These are phyloP conservation scores for Scaptomyza montana DNA, from an alignment of 1,140 invertebrate genomes.

Conservation along the genomic window DNA sequence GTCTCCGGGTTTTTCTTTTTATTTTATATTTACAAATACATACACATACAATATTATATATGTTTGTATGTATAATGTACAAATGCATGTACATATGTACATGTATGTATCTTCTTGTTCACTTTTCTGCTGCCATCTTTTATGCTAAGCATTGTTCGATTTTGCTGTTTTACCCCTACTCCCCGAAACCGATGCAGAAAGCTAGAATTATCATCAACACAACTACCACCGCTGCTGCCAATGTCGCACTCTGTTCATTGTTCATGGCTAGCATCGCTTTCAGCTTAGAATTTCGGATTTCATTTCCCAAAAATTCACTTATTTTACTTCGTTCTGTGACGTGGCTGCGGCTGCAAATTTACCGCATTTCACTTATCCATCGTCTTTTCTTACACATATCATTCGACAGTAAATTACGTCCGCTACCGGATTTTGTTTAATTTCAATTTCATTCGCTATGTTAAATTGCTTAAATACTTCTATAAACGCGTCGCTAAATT, in stretches of 20 bases:
- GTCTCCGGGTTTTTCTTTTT: constrained; percentile 6
- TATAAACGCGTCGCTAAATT: constrained; percentile 70
- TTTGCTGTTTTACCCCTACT: constrained; percentile 43
- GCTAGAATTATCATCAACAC: constrained; percentile 60
- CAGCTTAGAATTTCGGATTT: constrained; percentile 56
- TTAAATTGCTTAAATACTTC: constrained; percentile 51
- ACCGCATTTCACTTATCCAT: constrained; percentile 58
- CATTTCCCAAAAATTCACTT: constrained; percentile 47
- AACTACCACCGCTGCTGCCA: constrained; percentile 35
- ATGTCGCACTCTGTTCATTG: constrained; percentile 34
- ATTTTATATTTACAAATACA: constrained; percentile 3
- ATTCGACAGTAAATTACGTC: constrained; percentile 28
- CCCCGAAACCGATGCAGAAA: constrained; percentile 54
- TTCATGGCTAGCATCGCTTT: constrained; percentile 31
- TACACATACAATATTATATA: constrained; percentile 4
- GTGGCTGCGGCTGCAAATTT: constrained; percentile 76
- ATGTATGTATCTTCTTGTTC: constrained; percentile 62
- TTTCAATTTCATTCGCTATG: constrained; percentile 44
- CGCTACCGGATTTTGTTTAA: constrained; percentile 66
- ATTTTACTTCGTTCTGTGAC: constrained; percentile 61
- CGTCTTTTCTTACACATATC: constrained; percentile 31
- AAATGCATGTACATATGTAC: constrained; percentile 42
- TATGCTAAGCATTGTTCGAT: constrained; percentile 66
- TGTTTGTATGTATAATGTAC: constrained; percentile 18
- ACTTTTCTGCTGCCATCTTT: constrained; percentile 73